These are phyloP conservation scores for Leucoma salicis DNA, from an alignment of 2,888 invertebrate species.

Conservation along the genomic window DNA sequence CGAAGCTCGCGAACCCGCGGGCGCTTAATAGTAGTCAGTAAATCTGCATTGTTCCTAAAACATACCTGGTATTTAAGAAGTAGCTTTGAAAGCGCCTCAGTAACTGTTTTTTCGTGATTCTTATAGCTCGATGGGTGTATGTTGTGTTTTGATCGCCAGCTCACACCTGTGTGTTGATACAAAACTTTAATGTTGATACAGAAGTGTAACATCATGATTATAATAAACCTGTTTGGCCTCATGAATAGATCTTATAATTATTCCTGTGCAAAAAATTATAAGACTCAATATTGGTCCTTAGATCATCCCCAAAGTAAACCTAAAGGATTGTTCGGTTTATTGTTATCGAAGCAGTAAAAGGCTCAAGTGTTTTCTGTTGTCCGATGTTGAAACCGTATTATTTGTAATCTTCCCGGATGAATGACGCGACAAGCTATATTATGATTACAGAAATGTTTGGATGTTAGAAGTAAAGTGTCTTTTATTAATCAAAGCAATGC, in stretches of 20 bases:
- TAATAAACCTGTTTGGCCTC: too few species aligned
- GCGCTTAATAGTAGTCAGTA: too few species aligned
- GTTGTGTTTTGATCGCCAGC: constrained; percentile 72
- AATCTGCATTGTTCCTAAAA: too few species aligned
- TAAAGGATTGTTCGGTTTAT: background rate
- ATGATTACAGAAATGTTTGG: background rate
- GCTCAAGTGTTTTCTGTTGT: background rate
- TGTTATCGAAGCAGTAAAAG: background rate
- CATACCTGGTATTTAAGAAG: constrained; percentile 68
- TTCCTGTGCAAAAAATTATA: too few species aligned
- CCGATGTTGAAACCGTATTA: background rate
- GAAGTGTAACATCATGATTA: too few species aligned
- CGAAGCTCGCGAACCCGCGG: too few species aligned
- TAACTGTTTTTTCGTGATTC: constrained; percentile 51
- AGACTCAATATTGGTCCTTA: background rate
- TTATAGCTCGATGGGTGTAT: constrained; percentile 45
- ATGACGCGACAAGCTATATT: background rate
- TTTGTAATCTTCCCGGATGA: background rate
- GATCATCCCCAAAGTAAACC: background rate
- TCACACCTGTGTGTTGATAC: constrained; percentile 70
- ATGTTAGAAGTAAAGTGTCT: background rate
- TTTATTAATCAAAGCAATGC: constrained; percentile 2
- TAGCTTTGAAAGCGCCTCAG: constrained; percentile 63
- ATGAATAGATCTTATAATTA: too few species aligned
- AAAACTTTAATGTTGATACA: too few species aligned